phyloP scores from a whole-genome alignment of 2,113 vertebrate species.

The Glaucomys volans region DNA sequence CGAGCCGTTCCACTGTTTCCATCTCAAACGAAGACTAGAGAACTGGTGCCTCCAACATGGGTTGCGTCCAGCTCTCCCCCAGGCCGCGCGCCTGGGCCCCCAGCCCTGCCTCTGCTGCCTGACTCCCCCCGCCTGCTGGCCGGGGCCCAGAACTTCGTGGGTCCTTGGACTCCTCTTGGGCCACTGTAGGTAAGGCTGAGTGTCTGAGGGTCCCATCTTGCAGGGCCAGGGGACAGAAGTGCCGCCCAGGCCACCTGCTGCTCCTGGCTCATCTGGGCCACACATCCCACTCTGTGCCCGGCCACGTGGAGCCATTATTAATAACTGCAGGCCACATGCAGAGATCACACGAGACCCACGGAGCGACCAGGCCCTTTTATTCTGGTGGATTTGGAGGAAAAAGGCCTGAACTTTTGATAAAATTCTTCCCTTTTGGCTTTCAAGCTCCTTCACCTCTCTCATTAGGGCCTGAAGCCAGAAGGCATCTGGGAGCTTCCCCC shows the following conservation, averaged over 20 bases:
- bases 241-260: not conserved
- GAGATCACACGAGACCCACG: not conserved
- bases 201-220: not conserved
- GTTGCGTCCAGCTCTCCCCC: not conserved
- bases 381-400: not conserved
- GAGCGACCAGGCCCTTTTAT: not conserved
- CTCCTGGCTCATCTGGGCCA: not conserved
- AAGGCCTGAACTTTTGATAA: not conserved
- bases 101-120: not conserved
- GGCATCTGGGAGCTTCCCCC: not conserved
- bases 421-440: not conserved
- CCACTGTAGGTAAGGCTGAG: not conserved
- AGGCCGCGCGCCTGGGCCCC: not conserved
- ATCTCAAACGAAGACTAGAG: not conserved
- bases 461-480: not conserved
- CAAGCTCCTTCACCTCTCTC: not conserved
- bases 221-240: not conserved
- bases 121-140: too few species aligned
- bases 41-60: fast-evolving
- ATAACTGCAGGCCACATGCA: not conserved
- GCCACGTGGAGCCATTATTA: not conserved
- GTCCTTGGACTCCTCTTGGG: not conserved
- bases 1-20: not conserved
- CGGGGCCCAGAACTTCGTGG: too few species aligned
- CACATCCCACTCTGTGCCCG: not conserved